phyloP scores from a whole-genome alignment of 2,113 vertebrate genomes.

The Gnathonemus longibarbis region DNA sequence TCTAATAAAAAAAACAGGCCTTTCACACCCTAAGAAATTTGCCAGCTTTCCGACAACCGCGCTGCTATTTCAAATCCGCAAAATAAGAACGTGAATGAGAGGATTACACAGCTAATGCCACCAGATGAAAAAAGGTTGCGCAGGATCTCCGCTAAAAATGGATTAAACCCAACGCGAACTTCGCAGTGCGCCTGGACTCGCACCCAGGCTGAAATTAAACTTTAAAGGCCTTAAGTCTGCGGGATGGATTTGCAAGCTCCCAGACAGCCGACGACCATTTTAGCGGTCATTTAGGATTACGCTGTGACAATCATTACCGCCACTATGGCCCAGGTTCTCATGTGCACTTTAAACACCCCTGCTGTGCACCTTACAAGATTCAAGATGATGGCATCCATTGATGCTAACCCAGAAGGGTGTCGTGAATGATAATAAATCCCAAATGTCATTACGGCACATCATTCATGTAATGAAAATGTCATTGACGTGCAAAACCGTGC shows the following conservation, averaged over 20 bases:
- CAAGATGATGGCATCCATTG: not conserved
- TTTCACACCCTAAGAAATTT: slow-evolving; percentile 42
- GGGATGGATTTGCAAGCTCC: not conserved
- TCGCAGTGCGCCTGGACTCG: slow-evolving; percentile 35
- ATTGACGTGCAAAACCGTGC: not conserved
- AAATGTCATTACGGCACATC: not conserved
- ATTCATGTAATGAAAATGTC: not conserved
- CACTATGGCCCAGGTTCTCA: not conserved
- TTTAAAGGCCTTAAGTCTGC: slow-evolving; percentile 6
- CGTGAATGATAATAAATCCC: not conserved
- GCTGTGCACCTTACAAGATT: not conserved
- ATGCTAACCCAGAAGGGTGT: not conserved
- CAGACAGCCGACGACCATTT: slow-evolving; percentile 8
- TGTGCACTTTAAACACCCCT: not conserved
- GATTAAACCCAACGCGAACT: slow-evolving; percentile 58
- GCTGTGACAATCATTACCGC: not conserved
- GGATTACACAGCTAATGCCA: slow-evolving; percentile 75
- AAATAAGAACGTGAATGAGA: slow-evolving; percentile 63
- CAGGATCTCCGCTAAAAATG: slow-evolving; percentile 58
- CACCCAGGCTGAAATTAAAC: slow-evolving; percentile 22
- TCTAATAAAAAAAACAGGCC: not conserved
- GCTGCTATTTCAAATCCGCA: slow-evolving; percentile 55
- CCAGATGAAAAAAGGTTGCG: slow-evolving; percentile 68
- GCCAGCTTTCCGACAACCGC: slow-evolving; percentile 41
- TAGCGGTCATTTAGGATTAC: not conserved